phyloP scores from a whole-genome alignment of 64 coral and sea anemone genomes.

The Porites australiensis region DNA sequence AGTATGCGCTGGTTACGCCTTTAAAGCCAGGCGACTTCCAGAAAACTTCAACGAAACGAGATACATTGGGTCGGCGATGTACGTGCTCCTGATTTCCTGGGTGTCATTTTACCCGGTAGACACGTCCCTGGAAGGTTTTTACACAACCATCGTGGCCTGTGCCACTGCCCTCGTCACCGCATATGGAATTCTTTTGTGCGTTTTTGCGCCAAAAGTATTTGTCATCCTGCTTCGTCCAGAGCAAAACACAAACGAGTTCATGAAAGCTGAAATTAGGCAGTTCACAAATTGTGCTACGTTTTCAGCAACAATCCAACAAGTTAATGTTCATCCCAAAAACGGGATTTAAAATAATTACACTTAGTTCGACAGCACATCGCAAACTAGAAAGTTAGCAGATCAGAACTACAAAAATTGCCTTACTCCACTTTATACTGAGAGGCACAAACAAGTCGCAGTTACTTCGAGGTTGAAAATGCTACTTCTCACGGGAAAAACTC shows the following conservation, averaged over 20 bases:
- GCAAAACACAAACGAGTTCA: conserved; percentile 36
- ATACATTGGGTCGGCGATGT: conserved; percentile 75
- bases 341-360: background rate
- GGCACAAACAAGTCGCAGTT: too few species aligned
- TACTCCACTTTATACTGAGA: too few species aligned
- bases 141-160: conserved; percentile 66
- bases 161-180: conserved; percentile 63
- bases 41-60: conserved; percentile 16
- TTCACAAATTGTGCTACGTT: conserved; percentile 21
- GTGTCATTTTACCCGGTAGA: conserved; percentile 72
- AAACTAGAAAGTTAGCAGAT: too few species aligned
- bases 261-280: background rate
- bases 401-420: too few species aligned
- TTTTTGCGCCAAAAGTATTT: conserved; percentile 75
- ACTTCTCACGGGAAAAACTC: too few species aligned
- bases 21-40: conserved; percentile 71
- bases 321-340: background rate
- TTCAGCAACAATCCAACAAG: background rate
- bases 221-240: conserved; percentile 64
- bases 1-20: conserved; percentile 64
- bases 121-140: conserved; percentile 45
- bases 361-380: too few species aligned
- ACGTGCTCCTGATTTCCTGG: conserved; percentile 70
- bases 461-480: too few species aligned
- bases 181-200: conserved; percentile 73